Evolutionary conservation across 2,113 vertebrate species (phyloP).

Genomic region (Tupaia chinensis): DNA sequence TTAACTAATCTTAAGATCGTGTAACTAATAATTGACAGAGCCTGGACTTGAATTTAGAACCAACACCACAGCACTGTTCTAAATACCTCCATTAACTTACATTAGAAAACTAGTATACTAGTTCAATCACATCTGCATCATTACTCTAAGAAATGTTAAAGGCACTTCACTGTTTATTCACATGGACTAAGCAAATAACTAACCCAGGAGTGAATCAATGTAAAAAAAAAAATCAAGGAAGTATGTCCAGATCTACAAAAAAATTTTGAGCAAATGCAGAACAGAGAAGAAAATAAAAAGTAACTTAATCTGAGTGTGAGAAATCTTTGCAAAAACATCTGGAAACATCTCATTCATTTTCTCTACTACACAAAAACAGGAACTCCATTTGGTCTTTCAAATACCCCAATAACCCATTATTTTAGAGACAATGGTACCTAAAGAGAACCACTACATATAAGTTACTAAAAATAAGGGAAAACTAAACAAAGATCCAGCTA

Average conservation of each 20-base stretch:
- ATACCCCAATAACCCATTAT: not conserved
- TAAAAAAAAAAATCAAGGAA: not conserved
- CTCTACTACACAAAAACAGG: not conserved
- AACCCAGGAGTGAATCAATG: not conserved
- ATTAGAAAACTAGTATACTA: not conserved
- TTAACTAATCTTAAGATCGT: not conserved
- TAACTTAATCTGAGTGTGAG: not conserved
- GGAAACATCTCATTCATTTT: not conserved
- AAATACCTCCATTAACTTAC: not conserved
- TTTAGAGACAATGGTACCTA: not conserved
- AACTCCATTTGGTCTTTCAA: not conserved
- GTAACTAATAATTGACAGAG: not conserved
- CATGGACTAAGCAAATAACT: not conserved
- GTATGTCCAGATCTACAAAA: not conserved
- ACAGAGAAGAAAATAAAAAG: not conserved
- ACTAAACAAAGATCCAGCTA: not conserved
- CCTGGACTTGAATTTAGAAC: not conserved
- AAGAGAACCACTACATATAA: not conserved
- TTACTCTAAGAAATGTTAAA: not conserved
- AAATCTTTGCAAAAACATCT: constrained; percentile 18
- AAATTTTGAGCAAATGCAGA: not conserved
- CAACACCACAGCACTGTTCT: not conserved
- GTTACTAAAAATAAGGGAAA: constrained; percentile 11
- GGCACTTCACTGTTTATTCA: not conserved
- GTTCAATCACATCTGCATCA: not conserved